These are phyloP conservation scores for Antheraea assamensis DNA, from an alignment of 2,888 invertebrate genomes.

Conservation along the genomic window DNA sequence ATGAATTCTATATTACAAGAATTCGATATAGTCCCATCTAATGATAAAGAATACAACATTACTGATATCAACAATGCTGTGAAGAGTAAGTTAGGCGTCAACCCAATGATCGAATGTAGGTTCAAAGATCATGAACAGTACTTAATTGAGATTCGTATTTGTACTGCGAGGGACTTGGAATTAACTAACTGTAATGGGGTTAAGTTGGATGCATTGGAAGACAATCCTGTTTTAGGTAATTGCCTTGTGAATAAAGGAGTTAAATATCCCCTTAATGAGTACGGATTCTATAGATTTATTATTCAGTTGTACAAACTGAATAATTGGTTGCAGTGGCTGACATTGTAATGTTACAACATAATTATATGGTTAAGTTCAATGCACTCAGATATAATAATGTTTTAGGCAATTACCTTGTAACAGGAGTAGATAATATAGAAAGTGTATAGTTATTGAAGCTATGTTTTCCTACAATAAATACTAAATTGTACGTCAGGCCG, in stretches of 20 bases:
- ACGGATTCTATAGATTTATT: conserved; percentile 64
- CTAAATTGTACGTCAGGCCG: too few relatives aligned
- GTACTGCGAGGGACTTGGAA: conserved; percentile 85
- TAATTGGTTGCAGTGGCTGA: conserved; percentile 84
- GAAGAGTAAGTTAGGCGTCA: conserved; percentile 75
- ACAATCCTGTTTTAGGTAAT: conserved; percentile 27
- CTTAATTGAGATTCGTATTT: conserved; percentile 87
- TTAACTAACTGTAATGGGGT: conserved; percentile 85
- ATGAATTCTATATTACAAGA: conserved; percentile 82
- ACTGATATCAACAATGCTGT: conserved; percentile 58
- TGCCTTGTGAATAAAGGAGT: conserved; percentile 29
- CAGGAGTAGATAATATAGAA: too few relatives aligned
- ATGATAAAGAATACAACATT: conserved; percentile 30
- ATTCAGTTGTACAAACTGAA: conserved; percentile 81
- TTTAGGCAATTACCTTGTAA: too few relatives aligned
- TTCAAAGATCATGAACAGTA: conserved; percentile 81
- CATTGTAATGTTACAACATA: conserved; percentile 61
- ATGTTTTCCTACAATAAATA: too few relatives aligned
- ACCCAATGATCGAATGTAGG: conserved; percentile 84
- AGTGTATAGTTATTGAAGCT: too few relatives aligned
- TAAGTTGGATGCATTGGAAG: conserved; percentile 2
- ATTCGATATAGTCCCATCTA: conserved; percentile 76
- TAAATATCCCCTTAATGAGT: conserved; percentile 29
- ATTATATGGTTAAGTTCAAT: neutral
- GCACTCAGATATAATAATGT: too few relatives aligned